Evolutionary conservation across 1,140 invertebrate species (phyloP).

Genomic region (Listronotus bonariensis): DNA sequence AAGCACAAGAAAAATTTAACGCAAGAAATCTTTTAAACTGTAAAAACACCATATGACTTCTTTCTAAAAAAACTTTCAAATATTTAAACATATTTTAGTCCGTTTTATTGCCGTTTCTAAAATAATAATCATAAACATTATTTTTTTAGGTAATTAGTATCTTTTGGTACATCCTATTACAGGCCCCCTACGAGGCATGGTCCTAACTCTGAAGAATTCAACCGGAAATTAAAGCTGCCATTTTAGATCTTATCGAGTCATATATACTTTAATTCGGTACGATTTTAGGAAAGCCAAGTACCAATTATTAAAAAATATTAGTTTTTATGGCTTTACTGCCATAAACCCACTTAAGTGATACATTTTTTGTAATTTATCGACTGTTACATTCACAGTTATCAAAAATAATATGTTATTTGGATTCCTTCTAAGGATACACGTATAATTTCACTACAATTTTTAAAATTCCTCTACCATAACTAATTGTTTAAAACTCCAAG

Average conservation of each 20-base stretch:
- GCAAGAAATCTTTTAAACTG: too few species aligned
- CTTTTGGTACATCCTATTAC: not conserved
- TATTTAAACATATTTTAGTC: too few species aligned
- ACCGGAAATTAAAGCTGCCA: slow-evolving; percentile 7
- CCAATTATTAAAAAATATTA: slow-evolving; percentile 10
- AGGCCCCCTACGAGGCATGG: not conserved
- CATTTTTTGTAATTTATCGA: slow-evolving; percentile 2
- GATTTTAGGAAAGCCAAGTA: not conserved
- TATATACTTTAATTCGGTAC: slow-evolving; percentile 1
- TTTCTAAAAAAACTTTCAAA: too few species aligned
- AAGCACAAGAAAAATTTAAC: too few species aligned
- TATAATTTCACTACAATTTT: slow-evolving; percentile 12
- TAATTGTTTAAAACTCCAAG: slow-evolving; percentile 14
- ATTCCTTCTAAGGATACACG: not conserved
- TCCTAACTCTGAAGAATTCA: not conserved
- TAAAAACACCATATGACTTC: too few species aligned
- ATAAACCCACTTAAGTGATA: not conserved
- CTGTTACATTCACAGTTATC: slow-evolving; percentile 5
- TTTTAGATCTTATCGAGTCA: slow-evolving; percentile 3
- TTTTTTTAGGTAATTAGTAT: too few species aligned
- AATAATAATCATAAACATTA: too few species aligned
- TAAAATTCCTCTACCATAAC: slow-evolving; percentile 14
- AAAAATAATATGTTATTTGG: slow-evolving; percentile 8
- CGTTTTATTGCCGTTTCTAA: too few species aligned
- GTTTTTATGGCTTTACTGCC: not conserved